Evolutionary conservation across 2,797 vertebrate genomes (phyloP).

Genomic region (Scyliorhinus canicula): DNA sequence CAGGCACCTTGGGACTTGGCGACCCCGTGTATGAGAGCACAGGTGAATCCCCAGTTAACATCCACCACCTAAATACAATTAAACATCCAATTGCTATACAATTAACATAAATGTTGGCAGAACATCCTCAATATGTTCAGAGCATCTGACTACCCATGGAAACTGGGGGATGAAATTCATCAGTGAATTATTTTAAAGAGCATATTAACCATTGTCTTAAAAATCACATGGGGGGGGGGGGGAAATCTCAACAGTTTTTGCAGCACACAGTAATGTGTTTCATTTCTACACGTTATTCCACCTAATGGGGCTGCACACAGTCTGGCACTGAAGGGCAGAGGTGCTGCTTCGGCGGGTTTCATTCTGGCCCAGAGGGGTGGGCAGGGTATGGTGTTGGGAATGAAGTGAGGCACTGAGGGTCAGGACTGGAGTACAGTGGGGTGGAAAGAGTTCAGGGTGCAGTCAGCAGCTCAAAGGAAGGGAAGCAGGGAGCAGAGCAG

Average conservation of each 20-base stretch:
- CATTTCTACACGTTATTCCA: neutral
- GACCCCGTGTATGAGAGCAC: neutral
- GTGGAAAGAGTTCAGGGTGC: neutral
- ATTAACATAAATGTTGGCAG: neutral
- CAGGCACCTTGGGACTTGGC: no score
- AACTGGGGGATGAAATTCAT: neutral
- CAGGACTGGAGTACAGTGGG: neutral
- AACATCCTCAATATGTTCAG: neutral
- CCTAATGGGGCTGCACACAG: neutral
- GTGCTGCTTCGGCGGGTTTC: neutral
- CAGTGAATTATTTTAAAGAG: neutral
- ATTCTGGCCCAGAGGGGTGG: neutral
- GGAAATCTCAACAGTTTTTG: neutral
- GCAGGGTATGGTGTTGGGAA: neutral
- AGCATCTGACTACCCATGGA: neutral
- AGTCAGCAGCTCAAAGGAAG: neutral
- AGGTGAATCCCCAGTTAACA: neutral
- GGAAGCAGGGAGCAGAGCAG: neutral
- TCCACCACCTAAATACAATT: neutral
- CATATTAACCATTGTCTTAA: neutral
- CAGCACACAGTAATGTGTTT: neutral
- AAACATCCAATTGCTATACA: neutral
- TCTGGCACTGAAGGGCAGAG: neutral
- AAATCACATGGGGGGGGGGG: neutral
- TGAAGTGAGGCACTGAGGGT: neutral